Percentiles rank a stretch among this genome's conserved stretches.
These are phyloP conservation scores for Propithecus deckenii DNA, from an alignment of 2,797 vertebrate species.

Conservation along the genomic window DNA sequence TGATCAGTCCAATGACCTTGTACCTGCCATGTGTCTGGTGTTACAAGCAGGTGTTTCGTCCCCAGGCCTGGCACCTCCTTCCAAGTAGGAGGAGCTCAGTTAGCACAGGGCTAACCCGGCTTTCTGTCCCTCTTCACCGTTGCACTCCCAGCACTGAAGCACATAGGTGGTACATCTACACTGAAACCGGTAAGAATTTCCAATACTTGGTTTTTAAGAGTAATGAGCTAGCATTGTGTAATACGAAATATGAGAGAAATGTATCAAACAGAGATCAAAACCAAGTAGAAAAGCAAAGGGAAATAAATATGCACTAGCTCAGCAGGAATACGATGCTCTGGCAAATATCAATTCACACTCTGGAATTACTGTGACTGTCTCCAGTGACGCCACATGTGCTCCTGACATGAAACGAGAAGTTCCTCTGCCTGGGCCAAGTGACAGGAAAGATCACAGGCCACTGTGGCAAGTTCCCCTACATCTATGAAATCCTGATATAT, in stretches of 20 bases:
- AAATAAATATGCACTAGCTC: neutral
- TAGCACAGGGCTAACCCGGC: neutral
- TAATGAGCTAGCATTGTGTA: neutral
- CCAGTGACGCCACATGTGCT: neutral
- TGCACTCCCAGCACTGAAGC: neutral
- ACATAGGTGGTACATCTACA: accelerated
- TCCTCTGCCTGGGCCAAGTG: neutral
- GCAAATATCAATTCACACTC: neutral
- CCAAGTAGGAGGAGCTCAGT: neutral
- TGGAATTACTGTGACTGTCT: neutral
- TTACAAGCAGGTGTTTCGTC: neutral
- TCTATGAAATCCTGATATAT: neutral
- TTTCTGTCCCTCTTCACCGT: too few species aligned
- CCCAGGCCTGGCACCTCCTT: neutral
- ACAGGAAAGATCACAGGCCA: too few species aligned
- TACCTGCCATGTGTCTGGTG: neutral
- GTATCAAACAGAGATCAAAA: neutral
- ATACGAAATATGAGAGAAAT: neutral
- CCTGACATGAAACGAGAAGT: neutral
- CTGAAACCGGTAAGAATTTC: neutral
- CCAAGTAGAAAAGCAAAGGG: neutral
- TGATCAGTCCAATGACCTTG: neutral
- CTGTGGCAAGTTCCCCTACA: neutral
- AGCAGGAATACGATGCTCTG: neutral
- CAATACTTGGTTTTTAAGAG: neutral